Conservation (phyloP, 2,888 invertebrate genomes). For the Gari tellinella region DNA sequence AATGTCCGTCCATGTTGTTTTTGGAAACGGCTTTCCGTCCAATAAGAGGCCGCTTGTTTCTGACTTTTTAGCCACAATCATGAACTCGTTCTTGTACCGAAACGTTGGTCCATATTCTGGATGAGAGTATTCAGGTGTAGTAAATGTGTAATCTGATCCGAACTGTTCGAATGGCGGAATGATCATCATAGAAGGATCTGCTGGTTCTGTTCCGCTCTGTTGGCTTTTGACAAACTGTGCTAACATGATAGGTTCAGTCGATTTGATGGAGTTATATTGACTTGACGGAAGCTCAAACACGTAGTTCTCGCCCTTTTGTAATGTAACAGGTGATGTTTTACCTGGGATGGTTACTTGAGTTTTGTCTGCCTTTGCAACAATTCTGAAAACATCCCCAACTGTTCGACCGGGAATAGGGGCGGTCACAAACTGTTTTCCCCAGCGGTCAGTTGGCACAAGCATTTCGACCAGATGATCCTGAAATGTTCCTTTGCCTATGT, state of each 20-base stretch:
- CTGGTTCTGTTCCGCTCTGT: slow-evolving; percentile 52
- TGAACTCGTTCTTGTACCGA: slow-evolving; percentile 58
- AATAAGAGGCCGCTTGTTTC: slow-evolving; percentile 58
- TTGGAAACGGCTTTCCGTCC: slow-evolving; percentile 63
- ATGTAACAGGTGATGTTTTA: slow-evolving; percentile 34
- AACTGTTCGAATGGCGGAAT: slow-evolving; percentile 73
- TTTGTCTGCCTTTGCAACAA: slow-evolving; percentile 62
- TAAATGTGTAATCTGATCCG: slow-evolving; percentile 67
- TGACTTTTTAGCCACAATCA: slow-evolving; percentile 56
- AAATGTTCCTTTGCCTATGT: slow-evolving; percentile 49
- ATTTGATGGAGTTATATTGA: slow-evolving; percentile 46
- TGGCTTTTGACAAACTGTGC: slow-evolving; percentile 69
- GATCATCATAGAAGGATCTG: slow-evolving; percentile 76
- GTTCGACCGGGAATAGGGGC: slow-evolving; percentile 73
- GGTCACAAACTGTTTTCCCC: slow-evolving; percentile 75
- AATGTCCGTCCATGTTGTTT: slow-evolving; percentile 56
- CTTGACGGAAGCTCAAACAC: slow-evolving; percentile 48
- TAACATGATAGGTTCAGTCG: slow-evolving; percentile 58
- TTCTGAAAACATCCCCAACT: slow-evolving; percentile 71
- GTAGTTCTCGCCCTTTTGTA: slow-evolving; percentile 45
- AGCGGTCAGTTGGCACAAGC: slow-evolving; percentile 70
- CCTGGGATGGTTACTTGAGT: slow-evolving; percentile 56
- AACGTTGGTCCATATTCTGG: slow-evolving; percentile 48
- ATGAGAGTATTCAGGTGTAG: slow-evolving; percentile 66
- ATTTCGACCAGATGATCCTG: slow-evolving; percentile 76